These are phyloP conservation scores for Drosophila neutralis DNA, from an alignment of 2,888 invertebrate species.

Conservation along the genomic window DNA sequence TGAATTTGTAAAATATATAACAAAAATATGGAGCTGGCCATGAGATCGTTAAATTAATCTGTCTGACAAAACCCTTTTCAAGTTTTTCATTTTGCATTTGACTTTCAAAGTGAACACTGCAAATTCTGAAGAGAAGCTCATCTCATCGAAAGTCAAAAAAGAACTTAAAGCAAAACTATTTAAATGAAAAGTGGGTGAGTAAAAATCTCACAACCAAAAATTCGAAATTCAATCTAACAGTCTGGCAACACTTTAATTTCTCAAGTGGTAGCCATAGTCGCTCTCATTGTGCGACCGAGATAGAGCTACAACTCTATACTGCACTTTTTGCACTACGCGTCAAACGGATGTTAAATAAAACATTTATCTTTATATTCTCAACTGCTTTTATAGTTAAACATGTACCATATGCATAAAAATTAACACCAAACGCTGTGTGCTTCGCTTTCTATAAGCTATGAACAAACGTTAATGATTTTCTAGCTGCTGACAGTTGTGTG, in stretches of 20 bases:
- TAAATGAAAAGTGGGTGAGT: constrained; percentile 41
- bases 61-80: neutral
- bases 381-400: neutral
- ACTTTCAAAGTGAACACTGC: constrained; percentile 36
- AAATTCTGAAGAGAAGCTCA: constrained; percentile 17
- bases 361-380: neutral
- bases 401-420: neutral
- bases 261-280: constrained; percentile 11
- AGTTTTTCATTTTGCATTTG: constrained; percentile 43
- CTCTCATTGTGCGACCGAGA: constrained; percentile 16
- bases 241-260: constrained; percentile 6
- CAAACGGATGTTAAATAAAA: neutral
- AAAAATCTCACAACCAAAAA: neutral
- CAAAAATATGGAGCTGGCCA: constrained; percentile 35
- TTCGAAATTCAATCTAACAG: neutral
- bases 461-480: neutral
- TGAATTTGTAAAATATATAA: constrained; percentile 4
- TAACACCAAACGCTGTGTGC: neutral
- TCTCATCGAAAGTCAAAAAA: constrained; percentile 10
- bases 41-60: constrained; percentile 15
- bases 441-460: neutral
- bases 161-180: constrained; percentile 2
- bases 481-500: neutral
- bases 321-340: constrained; percentile 32
- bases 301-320: constrained; percentile 3